These are phyloP conservation scores for Xiphorhynchus erythropygius DNA, from an alignment of 2,797 vertebrate genomes.

Conservation along the genomic window DNA sequence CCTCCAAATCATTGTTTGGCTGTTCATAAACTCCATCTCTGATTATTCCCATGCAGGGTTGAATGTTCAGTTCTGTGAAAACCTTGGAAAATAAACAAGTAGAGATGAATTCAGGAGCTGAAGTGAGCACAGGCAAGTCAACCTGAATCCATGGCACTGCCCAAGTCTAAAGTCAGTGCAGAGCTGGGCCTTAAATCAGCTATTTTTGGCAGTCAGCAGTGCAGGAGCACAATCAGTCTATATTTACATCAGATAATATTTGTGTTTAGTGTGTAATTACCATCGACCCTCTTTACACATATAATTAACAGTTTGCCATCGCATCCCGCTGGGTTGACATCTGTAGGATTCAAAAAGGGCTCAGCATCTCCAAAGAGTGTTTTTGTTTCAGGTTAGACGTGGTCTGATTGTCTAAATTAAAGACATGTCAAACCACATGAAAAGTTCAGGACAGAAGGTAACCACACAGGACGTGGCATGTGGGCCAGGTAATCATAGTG, in stretches of 20 bases:
- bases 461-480: conserved; percentile 72
- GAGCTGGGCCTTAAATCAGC: background rate
- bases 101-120: background rate
- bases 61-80: background rate
- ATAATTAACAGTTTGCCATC: conserved; percentile 66
- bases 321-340: conserved; percentile 55
- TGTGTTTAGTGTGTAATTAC: conserved; percentile 59
- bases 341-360: conserved; percentile 52
- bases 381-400: conserved; percentile 66
- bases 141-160: background rate
- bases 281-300: conserved; percentile 25
- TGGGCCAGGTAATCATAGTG: conserved; percentile 57
- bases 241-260: conserved; percentile 66
- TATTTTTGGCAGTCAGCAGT: conserved; percentile 41
- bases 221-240: conserved; percentile 28
- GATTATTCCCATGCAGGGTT: background rate
- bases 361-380: conserved; percentile 52
- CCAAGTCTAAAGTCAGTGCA: background rate
- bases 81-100: background rate
- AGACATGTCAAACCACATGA: conserved; percentile 74
- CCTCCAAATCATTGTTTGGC: background rate
- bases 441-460: conserved; percentile 62
- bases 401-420: conserved; percentile 71
- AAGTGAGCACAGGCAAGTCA: background rate
- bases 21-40: background rate